Evolutionary conservation across 1,140 invertebrate genomes (phyloP).

Genomic region (Nasonia longicornis): DNA sequence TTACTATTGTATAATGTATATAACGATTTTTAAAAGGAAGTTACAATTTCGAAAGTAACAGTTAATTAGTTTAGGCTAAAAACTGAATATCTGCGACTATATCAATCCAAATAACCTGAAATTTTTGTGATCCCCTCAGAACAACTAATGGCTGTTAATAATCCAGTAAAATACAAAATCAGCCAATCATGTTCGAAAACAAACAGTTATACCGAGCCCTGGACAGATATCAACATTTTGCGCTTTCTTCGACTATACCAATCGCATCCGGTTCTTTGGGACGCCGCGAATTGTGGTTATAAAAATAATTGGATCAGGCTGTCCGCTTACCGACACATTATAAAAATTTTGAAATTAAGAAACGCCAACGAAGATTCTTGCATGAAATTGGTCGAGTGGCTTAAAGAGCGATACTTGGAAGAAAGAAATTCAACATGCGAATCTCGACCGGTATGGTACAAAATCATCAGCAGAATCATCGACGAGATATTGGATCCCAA

Average conservation of each 20-base stretch:
- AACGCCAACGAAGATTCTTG: not conserved
- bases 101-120: too few species aligned
- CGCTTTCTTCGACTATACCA: constrained; percentile 27
- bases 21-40: too few species aligned
- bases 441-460: constrained; percentile 12
- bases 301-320: not conserved
- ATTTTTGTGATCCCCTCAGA: too few species aligned
- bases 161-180: too few species aligned
- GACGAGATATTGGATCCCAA: not conserved
- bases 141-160: too few species aligned
- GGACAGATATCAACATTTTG: constrained; percentile 34
- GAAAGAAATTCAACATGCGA: not conserved
- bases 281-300: not conserved
- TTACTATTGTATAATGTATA: too few species aligned
- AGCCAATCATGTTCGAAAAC: not conserved
- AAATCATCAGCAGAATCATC: not conserved
- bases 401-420: constrained; percentile 7
- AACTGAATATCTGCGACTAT: too few species aligned
- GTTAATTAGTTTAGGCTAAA: too few species aligned
- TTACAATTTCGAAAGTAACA: too few species aligned
- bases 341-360: not conserved
- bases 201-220: not conserved
- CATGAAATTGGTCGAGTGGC: not conserved
- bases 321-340: not conserved
- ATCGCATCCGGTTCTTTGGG: constrained; percentile 2